A percentile compares a stretch with the other conserved stretches of the same genome.
These are phyloP conservation scores for Crypturellus tataupa DNA, from an alignment of 2,797 vertebrate genomes.

Conservation along the genomic window DNA sequence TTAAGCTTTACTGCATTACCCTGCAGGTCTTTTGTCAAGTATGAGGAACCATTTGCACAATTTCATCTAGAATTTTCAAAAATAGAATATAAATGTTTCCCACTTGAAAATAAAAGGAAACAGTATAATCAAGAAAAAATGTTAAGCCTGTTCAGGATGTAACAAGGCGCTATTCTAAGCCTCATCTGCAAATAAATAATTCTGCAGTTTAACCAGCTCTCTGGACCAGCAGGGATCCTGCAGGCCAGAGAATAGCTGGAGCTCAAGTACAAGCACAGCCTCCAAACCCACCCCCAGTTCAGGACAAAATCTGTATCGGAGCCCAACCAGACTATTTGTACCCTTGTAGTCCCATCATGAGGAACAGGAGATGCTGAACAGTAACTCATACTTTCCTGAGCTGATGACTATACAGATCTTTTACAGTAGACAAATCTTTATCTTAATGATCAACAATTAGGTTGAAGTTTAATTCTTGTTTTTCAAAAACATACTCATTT, in stretches of 20 bases:
- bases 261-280: background rate
- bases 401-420: background rate
- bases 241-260: rapidly evolving
- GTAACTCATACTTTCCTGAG: background rate
- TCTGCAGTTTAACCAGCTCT: rapidly evolving
- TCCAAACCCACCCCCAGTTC: background rate
- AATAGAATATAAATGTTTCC: background rate
- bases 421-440: background rate
- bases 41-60: conserved; percentile 4
- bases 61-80: conserved; percentile 42
- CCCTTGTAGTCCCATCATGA: background rate
- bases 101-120: background rate
- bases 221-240: background rate
- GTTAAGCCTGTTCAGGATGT: background rate
- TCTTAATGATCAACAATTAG: background rate
- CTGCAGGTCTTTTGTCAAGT: conserved; percentile 1
- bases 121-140: background rate
- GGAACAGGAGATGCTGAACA: background rate
- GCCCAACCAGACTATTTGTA: background rate
- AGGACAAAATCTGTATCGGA: background rate
- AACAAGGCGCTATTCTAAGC: background rate
- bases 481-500: background rate
- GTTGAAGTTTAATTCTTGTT: background rate
- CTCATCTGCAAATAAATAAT: background rate
- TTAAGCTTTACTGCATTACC: conserved; percentile 15